Percentiles rank a stretch among this genome's conserved stretches.
These are phyloP conservation scores for Formica exsecta DNA, from an alignment of 1,140 invertebrate species.

Conservation along the genomic window DNA sequence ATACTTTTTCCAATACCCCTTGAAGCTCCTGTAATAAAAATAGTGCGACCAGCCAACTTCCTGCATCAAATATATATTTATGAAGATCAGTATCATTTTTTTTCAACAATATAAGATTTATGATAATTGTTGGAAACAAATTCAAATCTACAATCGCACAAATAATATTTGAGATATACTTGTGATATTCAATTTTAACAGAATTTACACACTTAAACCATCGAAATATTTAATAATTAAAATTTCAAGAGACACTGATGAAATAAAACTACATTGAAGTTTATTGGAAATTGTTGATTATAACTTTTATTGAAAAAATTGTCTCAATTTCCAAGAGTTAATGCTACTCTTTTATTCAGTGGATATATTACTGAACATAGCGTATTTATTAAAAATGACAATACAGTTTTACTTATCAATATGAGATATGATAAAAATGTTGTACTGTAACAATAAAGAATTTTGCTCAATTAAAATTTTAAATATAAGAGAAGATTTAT, in stretches of 20 bases:
- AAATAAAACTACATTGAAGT: too few species aligned
- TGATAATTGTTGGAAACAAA: not conserved
- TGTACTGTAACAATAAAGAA: not conserved
- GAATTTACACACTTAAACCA: too few species aligned
- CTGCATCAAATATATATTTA: constrained; percentile 83
- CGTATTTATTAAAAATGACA: not conserved
- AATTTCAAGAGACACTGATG: too few species aligned
- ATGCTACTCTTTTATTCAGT: not conserved
- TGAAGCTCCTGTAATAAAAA: constrained; percentile 98
- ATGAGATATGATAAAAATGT: not conserved
- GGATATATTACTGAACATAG: not conserved
- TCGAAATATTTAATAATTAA: too few species aligned
- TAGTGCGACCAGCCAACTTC: constrained; percentile 95
- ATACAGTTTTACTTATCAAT: not conserved
- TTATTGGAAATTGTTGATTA: too few species aligned
- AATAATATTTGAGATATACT: too few species aligned
- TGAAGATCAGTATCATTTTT: not conserved
- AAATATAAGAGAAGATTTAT: not conserved
- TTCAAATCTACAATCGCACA: too few species aligned
- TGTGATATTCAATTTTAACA: too few species aligned
- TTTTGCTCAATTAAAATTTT: not conserved
- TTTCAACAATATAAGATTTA: not conserved
- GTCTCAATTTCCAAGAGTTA: too few species aligned
- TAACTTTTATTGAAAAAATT: too few species aligned
- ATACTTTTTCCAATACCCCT: constrained; percentile 99